Conservation (phyloP, 2,113 vertebrate genomes). For the Solea solea region DNA sequence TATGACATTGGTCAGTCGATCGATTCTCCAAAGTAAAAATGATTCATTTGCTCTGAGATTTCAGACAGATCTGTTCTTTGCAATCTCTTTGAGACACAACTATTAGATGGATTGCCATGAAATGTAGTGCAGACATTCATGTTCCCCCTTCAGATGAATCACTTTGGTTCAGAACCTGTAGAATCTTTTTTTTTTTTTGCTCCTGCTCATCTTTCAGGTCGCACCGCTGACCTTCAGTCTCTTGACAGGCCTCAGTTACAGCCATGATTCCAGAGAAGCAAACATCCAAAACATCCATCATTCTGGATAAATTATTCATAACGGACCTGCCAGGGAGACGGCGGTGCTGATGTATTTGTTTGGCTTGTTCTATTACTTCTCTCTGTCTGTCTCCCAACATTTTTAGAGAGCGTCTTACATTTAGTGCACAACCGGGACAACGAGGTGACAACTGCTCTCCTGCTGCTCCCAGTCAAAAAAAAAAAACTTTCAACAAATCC, state of each 20-base stretch:
- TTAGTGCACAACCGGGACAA: slow-evolving; percentile 55
- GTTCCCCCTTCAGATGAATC: background rate
- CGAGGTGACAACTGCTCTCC: slow-evolving; percentile 56
- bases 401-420: slow-evolving; percentile 53
- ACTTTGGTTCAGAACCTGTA: no score
- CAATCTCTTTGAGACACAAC: no score
- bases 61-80: no score
- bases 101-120: background rate
- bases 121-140: background rate
- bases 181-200: slow-evolving; percentile 11
- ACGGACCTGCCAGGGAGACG: slow-evolving; percentile 59
- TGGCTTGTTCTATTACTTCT: slow-evolving; percentile 61
- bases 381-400: slow-evolving; percentile 51
- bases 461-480: slow-evolving; percentile 54
- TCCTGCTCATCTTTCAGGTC: slow-evolving; percentile 47
- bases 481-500: slow-evolving; percentile 39
- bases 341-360: slow-evolving; percentile 74
- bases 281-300: slow-evolving; percentile 67
- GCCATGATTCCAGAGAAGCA: slow-evolving; percentile 49
- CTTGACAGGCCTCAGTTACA: slow-evolving; percentile 52
- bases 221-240: slow-evolving; percentile 61
- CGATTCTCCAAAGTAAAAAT: no score
- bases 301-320: slow-evolving; percentile 74
- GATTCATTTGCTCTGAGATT: no score
- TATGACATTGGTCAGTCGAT: no score